phyloP scores from a whole-genome alignment of 2,113 vertebrate genomes.

The Phaethornis superciliosus region DNA sequence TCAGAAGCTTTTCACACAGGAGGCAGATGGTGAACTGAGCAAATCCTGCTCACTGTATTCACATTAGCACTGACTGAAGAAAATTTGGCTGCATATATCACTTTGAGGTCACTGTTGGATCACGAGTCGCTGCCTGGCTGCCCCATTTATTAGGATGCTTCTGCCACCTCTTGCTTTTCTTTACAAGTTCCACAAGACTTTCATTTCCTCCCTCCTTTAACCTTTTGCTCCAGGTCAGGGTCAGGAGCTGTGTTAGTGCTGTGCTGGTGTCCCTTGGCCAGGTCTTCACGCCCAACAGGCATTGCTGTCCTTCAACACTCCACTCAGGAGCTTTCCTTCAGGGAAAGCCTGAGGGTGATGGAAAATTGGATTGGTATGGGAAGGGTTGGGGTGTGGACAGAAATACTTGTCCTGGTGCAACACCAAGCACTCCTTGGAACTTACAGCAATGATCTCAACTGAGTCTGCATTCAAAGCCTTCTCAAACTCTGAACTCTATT shows the following conservation, averaged over 20 bases:
- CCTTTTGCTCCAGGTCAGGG: background rate
- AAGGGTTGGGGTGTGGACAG: background rate
- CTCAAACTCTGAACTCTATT: background rate
- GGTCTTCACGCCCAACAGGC: background rate
- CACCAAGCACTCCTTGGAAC: background rate
- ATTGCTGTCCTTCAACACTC: background rate
- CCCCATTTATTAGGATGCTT: background rate
- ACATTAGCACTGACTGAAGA: background rate
- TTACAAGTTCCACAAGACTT: background rate
- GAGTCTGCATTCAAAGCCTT: background rate
- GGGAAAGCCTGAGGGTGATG: background rate
- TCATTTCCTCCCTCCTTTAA: background rate
- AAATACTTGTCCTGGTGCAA: background rate
- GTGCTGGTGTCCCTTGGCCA: accelerated
- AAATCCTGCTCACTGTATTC: background rate
- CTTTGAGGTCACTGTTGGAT: background rate
- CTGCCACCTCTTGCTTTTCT: background rate
- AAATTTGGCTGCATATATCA: background rate
- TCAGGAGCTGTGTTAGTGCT: background rate
- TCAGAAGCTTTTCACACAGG: background rate
- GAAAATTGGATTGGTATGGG: background rate
- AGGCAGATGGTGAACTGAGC: background rate
- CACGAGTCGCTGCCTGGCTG: background rate
- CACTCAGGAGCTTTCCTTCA: background rate
- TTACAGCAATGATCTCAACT: background rate